Base-by-base conservation (phyloP, 2,113 vertebrate genomes). In the Dicentrarchus labrax region DNA sequence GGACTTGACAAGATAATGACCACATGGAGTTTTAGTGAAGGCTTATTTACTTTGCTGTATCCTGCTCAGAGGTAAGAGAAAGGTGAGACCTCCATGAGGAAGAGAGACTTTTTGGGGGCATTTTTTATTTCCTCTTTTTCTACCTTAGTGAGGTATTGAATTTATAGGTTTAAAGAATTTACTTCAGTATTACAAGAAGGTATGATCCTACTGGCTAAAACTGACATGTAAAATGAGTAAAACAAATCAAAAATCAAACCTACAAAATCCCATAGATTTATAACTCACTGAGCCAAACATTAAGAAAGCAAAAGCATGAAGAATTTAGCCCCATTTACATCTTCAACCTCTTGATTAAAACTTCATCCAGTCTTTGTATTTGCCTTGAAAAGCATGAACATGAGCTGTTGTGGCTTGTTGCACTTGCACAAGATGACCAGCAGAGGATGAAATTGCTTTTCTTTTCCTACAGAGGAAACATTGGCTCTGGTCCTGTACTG, bases 371-470 rank as follows among this genome's bases (percentile, higher is more conserved):
- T 36, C 19, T 24, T 54, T 10, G 36, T 1, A n/a, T 72, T 51
- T 67, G 21, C 41, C 15, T 6, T 56, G 8, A 41, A 54, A 24
- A 62, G 6, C 19, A 21, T 16, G 13, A 17, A 7, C 1, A 6
- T 17, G 6, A 8, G 22, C 8, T 17, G 8, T 6, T 22, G 12
- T 21, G 11, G 7, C 8, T 64, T n/a, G 51, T 30, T 89, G 88
- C 77, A 83, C 57, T 76, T 72, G 71, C 89, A 75, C 13, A 54
- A 30, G 1, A 65, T 53, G 59, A 21, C 90, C 92, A 93, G 48
- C 39, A 93, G 93, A 91, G 84, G 84, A 6, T 15, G 77, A 21
- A 30, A 68, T 86, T 85, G 86, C 2, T 68, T 61, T 64, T 79
- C 54, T 76, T 86, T 79, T 77, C 21, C 21, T 75, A 53, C 12